Conservation (phyloP, 2,113 vertebrate genomes). For the Amazona guildingii region DNA sequence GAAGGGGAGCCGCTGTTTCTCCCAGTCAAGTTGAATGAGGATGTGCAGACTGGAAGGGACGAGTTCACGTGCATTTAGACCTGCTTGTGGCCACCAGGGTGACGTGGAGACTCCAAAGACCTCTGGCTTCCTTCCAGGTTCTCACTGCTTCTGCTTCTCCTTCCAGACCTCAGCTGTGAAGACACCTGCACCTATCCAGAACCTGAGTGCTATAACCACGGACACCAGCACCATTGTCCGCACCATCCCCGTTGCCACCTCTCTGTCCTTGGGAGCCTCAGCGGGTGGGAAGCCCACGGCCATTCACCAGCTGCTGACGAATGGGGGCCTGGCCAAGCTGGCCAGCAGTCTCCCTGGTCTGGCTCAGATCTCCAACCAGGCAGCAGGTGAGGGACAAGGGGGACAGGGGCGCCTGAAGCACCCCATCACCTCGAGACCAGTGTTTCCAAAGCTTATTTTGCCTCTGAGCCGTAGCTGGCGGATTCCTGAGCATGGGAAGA, state of each 20-base stretch:
- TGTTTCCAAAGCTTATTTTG: neutral
- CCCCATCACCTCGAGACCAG: fast-evolving
- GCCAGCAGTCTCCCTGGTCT: slow-evolving; percentile 90
- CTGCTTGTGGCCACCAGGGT: neutral
- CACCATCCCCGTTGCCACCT: slow-evolving; percentile 86
- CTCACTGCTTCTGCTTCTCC: neutral
- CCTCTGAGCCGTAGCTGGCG: neutral
- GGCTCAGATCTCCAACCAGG: slow-evolving; percentile 92
- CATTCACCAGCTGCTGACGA: slow-evolving; percentile 94
- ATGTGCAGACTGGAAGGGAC: no score
- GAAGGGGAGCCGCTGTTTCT: neutral
- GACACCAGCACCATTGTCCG: slow-evolving; percentile 83
- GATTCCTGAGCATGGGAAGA: neutral
- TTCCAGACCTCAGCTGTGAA: slow-evolving; percentile 79
- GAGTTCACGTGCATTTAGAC: neutral
- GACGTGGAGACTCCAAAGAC: fast-evolving
- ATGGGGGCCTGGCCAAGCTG: slow-evolving; percentile 91
- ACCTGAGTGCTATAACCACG: slow-evolving; percentile 78
- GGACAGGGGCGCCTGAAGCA: neutral
- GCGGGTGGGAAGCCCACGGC: slow-evolving; percentile 86
- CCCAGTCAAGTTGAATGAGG: neutral
- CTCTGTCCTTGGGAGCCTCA: slow-evolving; percentile 73
- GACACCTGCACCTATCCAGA: slow-evolving; percentile 75
- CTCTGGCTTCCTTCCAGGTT: neutral
- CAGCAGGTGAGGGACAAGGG: slow-evolving; percentile 80